phyloP scores from a whole-genome alignment of 2,797 vertebrate genomes.

The Sphaeramia orbicularis region DNA sequence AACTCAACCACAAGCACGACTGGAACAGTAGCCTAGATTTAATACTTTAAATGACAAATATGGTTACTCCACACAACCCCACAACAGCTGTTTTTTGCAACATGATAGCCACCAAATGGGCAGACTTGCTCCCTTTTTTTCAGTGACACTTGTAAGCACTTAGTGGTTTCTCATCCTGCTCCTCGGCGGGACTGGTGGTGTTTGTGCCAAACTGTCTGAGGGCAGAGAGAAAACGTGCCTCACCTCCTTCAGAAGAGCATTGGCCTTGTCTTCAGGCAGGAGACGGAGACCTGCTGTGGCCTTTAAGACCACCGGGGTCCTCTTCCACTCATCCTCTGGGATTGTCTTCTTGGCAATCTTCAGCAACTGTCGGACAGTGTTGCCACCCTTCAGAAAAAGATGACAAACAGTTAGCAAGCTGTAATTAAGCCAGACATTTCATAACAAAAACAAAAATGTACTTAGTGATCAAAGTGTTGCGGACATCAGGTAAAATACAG shows the following conservation, averaged over 20 bases:
- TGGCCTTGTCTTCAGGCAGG: slow-evolving; percentile 91
- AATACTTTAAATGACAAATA: slow-evolving; percentile 85
- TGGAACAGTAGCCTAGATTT: slow-evolving; percentile 79
- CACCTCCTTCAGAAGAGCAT: slow-evolving; percentile 92
- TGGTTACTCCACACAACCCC: slow-evolving; percentile 82
- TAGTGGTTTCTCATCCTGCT: slow-evolving; percentile 83
- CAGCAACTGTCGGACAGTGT: slow-evolving; percentile 90
- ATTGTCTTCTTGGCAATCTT: slow-evolving; percentile 92
- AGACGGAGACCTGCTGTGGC: slow-evolving; percentile 96
- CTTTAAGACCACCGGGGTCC: slow-evolving; percentile 95
- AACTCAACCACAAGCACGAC: slow-evolving; percentile 73
- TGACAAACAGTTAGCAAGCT: not conserved
- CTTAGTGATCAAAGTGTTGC: slow-evolving; percentile 17
- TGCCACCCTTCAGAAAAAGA: slow-evolving; percentile 87
- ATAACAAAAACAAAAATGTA: not conserved
- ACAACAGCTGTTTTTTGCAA: slow-evolving; percentile 86
- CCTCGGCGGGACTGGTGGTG: slow-evolving; percentile 67
- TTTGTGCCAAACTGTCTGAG: slow-evolving; percentile 80
- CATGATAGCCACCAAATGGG: slow-evolving; percentile 78
- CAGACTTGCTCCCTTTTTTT: slow-evolving; percentile 75
- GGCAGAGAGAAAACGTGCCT: slow-evolving; percentile 65
- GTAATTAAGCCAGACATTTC: not conserved
- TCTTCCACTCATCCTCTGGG: slow-evolving; percentile 91
- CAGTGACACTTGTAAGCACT: slow-evolving; percentile 82
- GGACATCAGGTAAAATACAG: slow-evolving; percentile 15